Percentiles rank a stretch among this genome's conserved stretches.
Evolutionary conservation across 1,140 invertebrate genomes (phyloP).

Genomic region (Brachionus rotundiformis): DNA sequence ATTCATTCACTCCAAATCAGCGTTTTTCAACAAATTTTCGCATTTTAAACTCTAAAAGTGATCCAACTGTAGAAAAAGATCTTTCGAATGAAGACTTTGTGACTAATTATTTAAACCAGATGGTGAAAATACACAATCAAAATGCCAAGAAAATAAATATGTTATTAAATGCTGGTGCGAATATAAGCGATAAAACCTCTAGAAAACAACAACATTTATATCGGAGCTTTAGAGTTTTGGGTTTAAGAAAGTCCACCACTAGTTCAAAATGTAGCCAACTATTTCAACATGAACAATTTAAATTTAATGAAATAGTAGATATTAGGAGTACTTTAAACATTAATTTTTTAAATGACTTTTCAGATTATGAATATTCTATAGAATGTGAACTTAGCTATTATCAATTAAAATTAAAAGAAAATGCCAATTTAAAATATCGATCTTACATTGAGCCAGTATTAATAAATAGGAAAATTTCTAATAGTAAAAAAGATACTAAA

Average conservation of each 20-base stretch:
- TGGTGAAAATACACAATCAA: constrained; percentile 16
- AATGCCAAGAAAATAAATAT: not conserved
- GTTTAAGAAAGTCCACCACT: not conserved
- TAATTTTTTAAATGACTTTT: not conserved
- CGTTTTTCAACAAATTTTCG: not conserved
- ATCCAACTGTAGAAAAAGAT: not conserved
- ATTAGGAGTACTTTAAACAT: constrained; percentile 12
- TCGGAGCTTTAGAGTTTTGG: constrained; percentile 34
- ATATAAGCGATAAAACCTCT: not conserved
- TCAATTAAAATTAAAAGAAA: not conserved
- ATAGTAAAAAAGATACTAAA: not conserved
- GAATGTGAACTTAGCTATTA: constrained; percentile 43
- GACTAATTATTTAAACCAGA: not conserved
- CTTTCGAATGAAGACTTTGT: not conserved
- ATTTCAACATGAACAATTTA: not conserved
- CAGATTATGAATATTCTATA: not conserved
- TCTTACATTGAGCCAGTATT: not conserved
- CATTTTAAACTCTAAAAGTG: not conserved
- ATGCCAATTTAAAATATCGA: not conserved
- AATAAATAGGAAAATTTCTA: not conserved
- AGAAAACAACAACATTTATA: too few relatives aligned
- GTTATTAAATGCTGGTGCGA: not conserved
- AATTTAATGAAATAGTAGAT: constrained; percentile 6
- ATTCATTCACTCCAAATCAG: not conserved
- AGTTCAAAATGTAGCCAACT: not conserved